Percentiles rank a stretch among this genome's conserved stretches.
Conservation (phyloP, 64 coral and sea anemone genomes). For the Cladopsammia gracilis region DNA sequence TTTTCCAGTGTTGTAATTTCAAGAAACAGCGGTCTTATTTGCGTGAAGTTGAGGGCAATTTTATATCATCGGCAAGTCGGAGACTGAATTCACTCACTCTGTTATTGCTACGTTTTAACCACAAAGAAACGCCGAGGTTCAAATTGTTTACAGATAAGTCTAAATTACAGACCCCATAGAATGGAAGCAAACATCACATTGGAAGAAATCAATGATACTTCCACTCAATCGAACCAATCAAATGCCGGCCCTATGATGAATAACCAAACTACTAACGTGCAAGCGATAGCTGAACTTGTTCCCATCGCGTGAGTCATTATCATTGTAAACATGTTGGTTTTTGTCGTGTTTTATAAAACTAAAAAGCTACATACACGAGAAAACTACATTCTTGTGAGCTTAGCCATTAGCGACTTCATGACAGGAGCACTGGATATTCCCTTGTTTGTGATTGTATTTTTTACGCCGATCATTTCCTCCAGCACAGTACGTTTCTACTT, state of each 20-base stretch:
- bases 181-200: too few relatives aligned
- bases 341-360: slow-evolving; percentile 4
- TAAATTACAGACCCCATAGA: too few relatives aligned
- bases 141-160: too few relatives aligned
- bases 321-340: slow-evolving; percentile 5
- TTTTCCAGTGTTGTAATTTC: too few relatives aligned
- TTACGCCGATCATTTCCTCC: slow-evolving; percentile 9
- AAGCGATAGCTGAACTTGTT: slow-evolving; percentile 11
- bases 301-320: slow-evolving; percentile 7
- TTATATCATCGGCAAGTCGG: too few relatives aligned
- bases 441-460: neutral
- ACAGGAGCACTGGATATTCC: slow-evolving; percentile 34
- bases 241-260: neutral
- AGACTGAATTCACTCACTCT: too few relatives aligned
- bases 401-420: slow-evolving; percentile 25
- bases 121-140: too few relatives aligned
- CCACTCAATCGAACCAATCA: neutral
- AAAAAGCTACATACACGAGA: slow-evolving; percentile 20
- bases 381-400: slow-evolving; percentile 20
- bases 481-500: slow-evolving; percentile 3
- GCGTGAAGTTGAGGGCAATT: too few relatives aligned
- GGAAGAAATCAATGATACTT: neutral
- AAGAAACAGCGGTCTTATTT: too few relatives aligned
- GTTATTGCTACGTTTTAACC: too few relatives aligned
- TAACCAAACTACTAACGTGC: neutral